Percentiles rank a stretch among this genome's conserved stretches.
Conservation (phyloP, 2,797 vertebrate species). For the Eptatretus atami region DNA sequence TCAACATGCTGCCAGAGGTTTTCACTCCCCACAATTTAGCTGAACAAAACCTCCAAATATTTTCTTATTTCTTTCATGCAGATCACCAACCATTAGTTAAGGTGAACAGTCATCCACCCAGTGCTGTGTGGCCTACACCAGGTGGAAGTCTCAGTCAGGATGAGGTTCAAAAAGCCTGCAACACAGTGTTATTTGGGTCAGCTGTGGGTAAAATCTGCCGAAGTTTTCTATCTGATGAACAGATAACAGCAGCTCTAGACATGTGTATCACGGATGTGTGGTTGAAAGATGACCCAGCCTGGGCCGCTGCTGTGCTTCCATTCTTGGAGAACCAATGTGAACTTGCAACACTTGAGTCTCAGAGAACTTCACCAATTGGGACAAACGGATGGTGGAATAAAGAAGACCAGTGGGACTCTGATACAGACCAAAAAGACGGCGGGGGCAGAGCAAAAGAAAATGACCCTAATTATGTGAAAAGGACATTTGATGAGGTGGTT, state of each 20-base stretch:
- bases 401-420: background rate
- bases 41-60: constrained; percentile 15
- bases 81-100: constrained; percentile 18
- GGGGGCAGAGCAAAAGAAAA: no score
- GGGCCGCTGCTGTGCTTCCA: constrained; percentile 17
- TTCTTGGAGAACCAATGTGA: constrained; percentile 41
- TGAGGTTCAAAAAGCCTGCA: constrained; percentile 19
- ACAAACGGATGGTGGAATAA: background rate
- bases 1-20: constrained; percentile 14
- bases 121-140: constrained; percentile 19
- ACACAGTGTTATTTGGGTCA: constrained; percentile 19
- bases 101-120: constrained; percentile 11
- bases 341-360: constrained; percentile 20
- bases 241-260: constrained; percentile 18
- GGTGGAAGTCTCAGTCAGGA: constrained; percentile 14
- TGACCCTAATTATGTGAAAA: background rate
- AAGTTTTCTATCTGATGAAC: constrained; percentile 16
- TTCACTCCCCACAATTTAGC: constrained; percentile 13
- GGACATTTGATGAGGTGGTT: constrained; percentile 11
- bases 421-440: background rate
- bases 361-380: constrained; percentile 11
- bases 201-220: constrained; percentile 17
- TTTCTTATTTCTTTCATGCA: constrained; percentile 31
- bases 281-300: constrained; percentile 24
- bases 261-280: constrained; percentile 27